phyloP scores from a whole-genome alignment of 1,140 invertebrate genomes.

The Nebria ingens region DNA sequence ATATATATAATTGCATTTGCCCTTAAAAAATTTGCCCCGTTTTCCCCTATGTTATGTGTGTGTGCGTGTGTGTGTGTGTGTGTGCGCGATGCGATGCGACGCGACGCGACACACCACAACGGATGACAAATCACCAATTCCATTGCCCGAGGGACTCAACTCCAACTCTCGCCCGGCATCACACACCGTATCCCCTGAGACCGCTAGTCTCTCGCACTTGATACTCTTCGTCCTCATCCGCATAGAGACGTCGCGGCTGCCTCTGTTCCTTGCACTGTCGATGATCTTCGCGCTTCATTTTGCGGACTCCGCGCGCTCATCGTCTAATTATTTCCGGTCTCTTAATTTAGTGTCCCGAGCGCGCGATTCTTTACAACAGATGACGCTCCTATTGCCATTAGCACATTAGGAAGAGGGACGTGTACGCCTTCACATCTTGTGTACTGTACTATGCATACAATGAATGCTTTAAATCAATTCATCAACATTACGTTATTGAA shows the following conservation, averaged over 20 bases:
- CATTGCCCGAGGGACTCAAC: neutral
- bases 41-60: too few relatives aligned
- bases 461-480: too few relatives aligned
- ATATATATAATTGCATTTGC: too few relatives aligned
- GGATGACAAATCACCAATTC: slow-evolving; percentile 9
- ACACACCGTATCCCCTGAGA: neutral
- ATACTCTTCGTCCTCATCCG: neutral
- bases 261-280: neutral
- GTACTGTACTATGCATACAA: too few relatives aligned
- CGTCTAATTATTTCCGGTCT: slow-evolving; percentile 2
- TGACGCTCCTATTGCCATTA: too few relatives aligned
- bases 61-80: too few relatives aligned
- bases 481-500: too few relatives aligned
- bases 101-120: neutral
- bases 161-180: neutral
- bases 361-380: too few relatives aligned
- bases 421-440: too few relatives aligned
- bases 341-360: neutral
- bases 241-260: neutral
- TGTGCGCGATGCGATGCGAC: neutral
- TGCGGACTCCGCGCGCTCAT: neutral
- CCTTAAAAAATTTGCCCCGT: too few relatives aligned
- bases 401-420: too few relatives aligned
- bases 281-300: slow-evolving; percentile 6
- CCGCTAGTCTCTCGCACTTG: neutral